Evolutionary conservation across 2,797 vertebrate species (phyloP), one percentile per base, ranked within the genome.

Genomic region (Ceyx erithaca): DNA sequence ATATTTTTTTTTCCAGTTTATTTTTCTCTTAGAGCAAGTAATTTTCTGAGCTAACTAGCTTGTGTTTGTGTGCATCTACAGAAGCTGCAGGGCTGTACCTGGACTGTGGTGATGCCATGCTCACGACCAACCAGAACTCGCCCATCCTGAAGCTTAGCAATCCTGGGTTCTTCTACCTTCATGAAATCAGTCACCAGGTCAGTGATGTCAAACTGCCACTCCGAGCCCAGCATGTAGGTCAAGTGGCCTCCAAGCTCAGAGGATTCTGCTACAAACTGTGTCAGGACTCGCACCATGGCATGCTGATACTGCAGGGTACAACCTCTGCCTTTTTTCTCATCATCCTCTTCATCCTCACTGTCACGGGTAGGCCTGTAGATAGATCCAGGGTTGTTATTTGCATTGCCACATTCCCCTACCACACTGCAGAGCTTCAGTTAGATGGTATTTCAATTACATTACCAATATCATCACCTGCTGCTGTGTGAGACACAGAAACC

Each of bases 141-240:
- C 8, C 99, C 99, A 6, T 98, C 98, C 45, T 99, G 97, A 31
- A 99, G 95, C 83, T 96, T 98, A 20, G 99, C 99, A 4, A 99
- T 97, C 64, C 94, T 98, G 9, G 98, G 97, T 48, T 99, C 98
- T 82, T 99, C 99, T 75, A 99, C 99, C 97, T 99, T 99, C 92
- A 99, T 97, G 95, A 98, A 99, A 10, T 99, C 98, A 2, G 97
- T 80, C 57, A 99, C 99, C 18, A 99, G 97, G 62, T 99, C 98
- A 0, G 99, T 99, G 97, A 99, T 99, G 95, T 99, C 99, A 1
- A 99, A 98, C 92, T 99, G 99, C 99, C 99, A 99, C 96, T 99
- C 99, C 0, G 98, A 94, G 21, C 99, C 99, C 94, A 99, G 96
- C 99, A 99, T 98, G 95, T 98, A 98, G 78, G 96, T 98, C 91